These are phyloP conservation scores for Axis porcinus DNA, from an alignment of 2,113 vertebrate species.

Conservation along the genomic window DNA sequence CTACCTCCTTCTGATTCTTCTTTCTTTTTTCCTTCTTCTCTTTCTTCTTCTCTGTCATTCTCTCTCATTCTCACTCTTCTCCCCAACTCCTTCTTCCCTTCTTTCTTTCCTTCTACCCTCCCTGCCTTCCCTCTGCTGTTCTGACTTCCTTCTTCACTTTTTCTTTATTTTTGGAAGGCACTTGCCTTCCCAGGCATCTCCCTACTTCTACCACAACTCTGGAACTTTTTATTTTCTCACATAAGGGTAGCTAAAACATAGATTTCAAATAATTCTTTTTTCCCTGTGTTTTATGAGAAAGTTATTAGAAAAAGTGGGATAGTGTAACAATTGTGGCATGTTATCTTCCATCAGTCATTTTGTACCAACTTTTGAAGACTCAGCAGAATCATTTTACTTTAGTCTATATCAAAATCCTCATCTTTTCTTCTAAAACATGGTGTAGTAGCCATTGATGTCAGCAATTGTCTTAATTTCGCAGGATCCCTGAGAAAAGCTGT, in stretches of 20 bases:
- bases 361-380: neutral
- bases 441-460: neutral
- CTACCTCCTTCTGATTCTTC: neutral
- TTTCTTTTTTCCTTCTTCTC: neutral
- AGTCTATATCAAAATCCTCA: neutral
- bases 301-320: neutral
- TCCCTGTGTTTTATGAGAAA: neutral
- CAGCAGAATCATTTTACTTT: neutral
- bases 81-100: neutral
- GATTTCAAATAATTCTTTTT: neutral
- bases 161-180: neutral
- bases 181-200: neutral
- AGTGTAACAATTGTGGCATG: neutral
- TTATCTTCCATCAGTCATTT: neutral
- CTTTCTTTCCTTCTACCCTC: neutral
- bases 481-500: neutral
- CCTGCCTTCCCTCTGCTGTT: neutral
- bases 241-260: neutral
- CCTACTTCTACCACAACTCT: neutral
- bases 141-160: rapidly evolving
- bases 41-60: neutral
- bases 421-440: neutral
- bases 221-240: neutral
- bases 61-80: neutral
- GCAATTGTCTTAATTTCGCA: neutral